Evolutionary conservation across 2,888 invertebrate species (phyloP).

Genomic region (Polydrusus tereticollis): DNA sequence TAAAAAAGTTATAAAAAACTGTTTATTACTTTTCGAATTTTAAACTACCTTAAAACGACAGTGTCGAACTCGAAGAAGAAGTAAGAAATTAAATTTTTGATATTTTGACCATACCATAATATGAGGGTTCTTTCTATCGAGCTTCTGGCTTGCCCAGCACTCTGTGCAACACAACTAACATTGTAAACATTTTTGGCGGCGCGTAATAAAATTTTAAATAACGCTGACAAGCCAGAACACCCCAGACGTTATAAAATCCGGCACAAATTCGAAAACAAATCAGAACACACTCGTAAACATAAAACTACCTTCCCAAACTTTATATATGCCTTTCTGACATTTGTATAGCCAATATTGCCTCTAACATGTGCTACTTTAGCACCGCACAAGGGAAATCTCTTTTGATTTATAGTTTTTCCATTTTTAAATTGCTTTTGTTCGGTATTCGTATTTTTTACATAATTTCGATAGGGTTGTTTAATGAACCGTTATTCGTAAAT

Average conservation of each 20-base stretch:
- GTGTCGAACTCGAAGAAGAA: too few species aligned
- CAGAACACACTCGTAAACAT: conserved; percentile 37
- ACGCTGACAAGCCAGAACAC: not conserved
- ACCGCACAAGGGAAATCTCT: conserved; percentile 37
- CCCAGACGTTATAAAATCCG: not conserved
- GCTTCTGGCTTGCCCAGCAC: not conserved
- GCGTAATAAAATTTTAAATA: not conserved
- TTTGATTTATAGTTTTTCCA: conserved; percentile 46
- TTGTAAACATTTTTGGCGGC: not conserved
- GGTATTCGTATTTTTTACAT: not conserved
- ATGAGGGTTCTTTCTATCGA: too few species aligned
- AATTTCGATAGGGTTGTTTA: not conserved
- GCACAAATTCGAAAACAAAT: conserved; percentile 34
- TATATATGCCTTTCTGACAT: conserved; percentile 44
- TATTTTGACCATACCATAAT: too few species aligned
- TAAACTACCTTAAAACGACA: too few species aligned
- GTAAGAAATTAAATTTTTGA: too few species aligned
- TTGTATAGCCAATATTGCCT: conserved; percentile 41
- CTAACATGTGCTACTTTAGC: conserved; percentile 46
- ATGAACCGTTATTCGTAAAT: not conserved
- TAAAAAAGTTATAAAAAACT: too few species aligned
- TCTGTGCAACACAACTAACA: too few species aligned
- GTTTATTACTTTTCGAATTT: too few species aligned
- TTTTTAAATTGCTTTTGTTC: conserved; percentile 40
- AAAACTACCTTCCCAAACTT: conserved; percentile 38